Evolutionary conservation across 1,140 invertebrate genomes (phyloP).

Genomic region (Brachionus asplanchnoidis): DNA sequence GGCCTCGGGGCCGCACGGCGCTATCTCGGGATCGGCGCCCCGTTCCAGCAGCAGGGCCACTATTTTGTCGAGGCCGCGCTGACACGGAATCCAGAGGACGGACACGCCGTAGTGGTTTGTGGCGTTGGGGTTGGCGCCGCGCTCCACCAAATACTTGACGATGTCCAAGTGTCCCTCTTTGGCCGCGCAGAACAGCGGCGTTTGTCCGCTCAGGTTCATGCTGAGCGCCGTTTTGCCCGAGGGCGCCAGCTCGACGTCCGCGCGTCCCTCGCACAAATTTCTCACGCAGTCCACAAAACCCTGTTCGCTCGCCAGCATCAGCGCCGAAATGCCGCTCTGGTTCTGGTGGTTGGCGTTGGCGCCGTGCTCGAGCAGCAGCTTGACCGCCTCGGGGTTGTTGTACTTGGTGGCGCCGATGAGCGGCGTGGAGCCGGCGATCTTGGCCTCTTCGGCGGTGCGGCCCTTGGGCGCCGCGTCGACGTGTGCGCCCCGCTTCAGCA

Average conservation of each 20-base stretch:
- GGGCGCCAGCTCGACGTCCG: slow-evolving; percentile 39
- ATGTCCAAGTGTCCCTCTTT: slow-evolving; percentile 96
- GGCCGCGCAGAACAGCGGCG: slow-evolving; percentile 95
- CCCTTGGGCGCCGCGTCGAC: slow-evolving; percentile 37
- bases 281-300: slow-evolving; percentile 38
- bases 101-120: slow-evolving; percentile 40
- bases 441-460: slow-evolving; percentile 30
- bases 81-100: slow-evolving; percentile 38
- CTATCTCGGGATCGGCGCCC: slow-evolving; percentile 20
- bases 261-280: background rate
- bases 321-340: slow-evolving; percentile 37
- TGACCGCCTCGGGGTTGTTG: slow-evolving; percentile 39
- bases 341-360: slow-evolving; percentile 43
- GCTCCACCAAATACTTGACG: slow-evolving; percentile 81
- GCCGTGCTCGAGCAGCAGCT: background rate
- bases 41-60: slow-evolving; percentile 28
- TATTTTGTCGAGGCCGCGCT: slow-evolving; percentile 31
- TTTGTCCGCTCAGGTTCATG: slow-evolving; percentile 53
- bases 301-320: slow-evolving; percentile 41
- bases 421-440: slow-evolving; percentile 39
- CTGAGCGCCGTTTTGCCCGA: slow-evolving; percentile 14
- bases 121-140: slow-evolving; percentile 50
- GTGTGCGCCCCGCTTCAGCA: slow-evolving; percentile 30
- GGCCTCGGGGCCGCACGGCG: slow-evolving; percentile 9
- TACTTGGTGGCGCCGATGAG: slow-evolving; percentile 43